Evolutionary conservation across 2,888 invertebrate species (phyloP), one percentile per base, ranked within the genome.

Genomic region (Tryphoninae sp.): DNA sequence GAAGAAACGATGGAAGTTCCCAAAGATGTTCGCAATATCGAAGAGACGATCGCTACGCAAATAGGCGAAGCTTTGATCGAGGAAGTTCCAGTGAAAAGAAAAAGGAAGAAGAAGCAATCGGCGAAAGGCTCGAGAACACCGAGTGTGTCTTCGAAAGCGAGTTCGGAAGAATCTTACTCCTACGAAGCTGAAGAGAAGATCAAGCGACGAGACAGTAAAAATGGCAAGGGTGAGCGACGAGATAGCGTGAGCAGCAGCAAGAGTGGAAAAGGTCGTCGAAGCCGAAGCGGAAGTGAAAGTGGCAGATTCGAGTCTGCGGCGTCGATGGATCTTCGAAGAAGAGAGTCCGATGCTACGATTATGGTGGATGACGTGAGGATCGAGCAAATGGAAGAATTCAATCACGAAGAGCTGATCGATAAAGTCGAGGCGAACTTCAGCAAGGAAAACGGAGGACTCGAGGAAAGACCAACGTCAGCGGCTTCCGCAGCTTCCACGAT

Each of bases 11-110:
- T 83, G 87, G 78, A 83, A 90, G 92, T 80, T 91, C 49, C 55
- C 1, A 68, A 49, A 19, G 45, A 92, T n/a, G 92, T 71, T 55
- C 16, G 59, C 19, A 78, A 71, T 19, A 45, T 13, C 92, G 42
- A 92, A 92, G 40, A 94, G 93, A 85, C 92, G 92, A 71, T 72
- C 67, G 83, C 64, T 0, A 77, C 69, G 1, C 76, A 79, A 19
- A 73, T 76, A 9, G 76, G 62, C 1, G 62, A 82, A 65, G 45
- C 64, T 13, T 53, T 81, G n/a, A 13, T 89, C 86, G 88, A 87
- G 88, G 85, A 87, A 87, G 86, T 86, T 82, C 51, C 80, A 67
- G 2, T 84, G 55, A 40, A 84, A 64, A 16, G 87, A 87, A 9
- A 87, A 85, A 83, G 89, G 88, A 81, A 85, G 88, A 81, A 86